Evolutionary conservation across 2,888 invertebrate genomes (phyloP), one percentile per base, ranked within the genome.

Genomic region (Idaea straminata): DNA sequence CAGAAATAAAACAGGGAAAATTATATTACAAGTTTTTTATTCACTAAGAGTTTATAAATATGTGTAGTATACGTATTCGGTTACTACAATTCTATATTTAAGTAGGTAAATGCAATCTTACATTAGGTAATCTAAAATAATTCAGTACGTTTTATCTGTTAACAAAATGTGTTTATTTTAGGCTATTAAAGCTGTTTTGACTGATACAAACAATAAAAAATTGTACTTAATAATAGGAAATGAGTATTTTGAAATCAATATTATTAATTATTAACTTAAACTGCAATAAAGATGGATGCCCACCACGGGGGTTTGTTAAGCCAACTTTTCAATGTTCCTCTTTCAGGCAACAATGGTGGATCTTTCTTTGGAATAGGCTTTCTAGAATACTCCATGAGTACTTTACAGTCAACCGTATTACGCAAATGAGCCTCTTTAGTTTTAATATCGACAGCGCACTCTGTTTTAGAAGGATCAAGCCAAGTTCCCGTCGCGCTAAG

Each of bases 251-350:
- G 13, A 47, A 47, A 47, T 47, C 47, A 7, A 47, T 47, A 47
- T 6, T 7, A 7, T 10, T 47, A 13, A 13, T 13, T 13, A 47
- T 58, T 58, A 58, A 15, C 0, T 76, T 78, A 91, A 5, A 86
- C 83, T 58, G 88, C 87, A 64, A 92, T 85, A 67, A 92, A 88
- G 68, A 88, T 66, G 16, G 91, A 84, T 78, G 88, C 73, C 92
- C 92, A 92, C 92, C 92, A 91, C 0, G 92, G 92, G 1, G 91
- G 92, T 57, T 84, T 91, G 3, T 81, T 68, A 15, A 89, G 65
- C 88, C 89, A 90, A 0, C 85, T 74, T 67, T 89, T 88, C 38
- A 92, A 69, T 68, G 82, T 87, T 4, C 75, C 72, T 69, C 83
- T 83, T 5, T 82, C 65, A n/a, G 92, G 92, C 58, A 91, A 62